These are phyloP conservation scores for Acrocyrtus sp. DNA, from an alignment of 2,888 invertebrate genomes.

Conservation along the genomic window DNA sequence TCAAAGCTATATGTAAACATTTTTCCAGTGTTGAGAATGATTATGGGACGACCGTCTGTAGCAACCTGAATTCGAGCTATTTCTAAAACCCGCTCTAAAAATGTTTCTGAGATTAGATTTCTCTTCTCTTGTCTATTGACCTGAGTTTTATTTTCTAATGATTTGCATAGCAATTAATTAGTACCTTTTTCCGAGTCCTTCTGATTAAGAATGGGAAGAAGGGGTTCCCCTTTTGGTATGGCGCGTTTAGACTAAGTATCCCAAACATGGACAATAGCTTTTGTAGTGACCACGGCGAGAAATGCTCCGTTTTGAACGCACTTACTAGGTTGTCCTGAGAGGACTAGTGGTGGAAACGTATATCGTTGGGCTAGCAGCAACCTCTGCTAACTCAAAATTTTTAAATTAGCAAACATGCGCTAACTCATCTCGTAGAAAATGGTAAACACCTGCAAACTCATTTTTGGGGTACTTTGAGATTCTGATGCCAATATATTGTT, in stretches of 20 bases:
- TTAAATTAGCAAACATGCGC: too few relatives aligned
- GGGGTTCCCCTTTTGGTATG: constrained; percentile 72
- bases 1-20: constrained; percentile 85
- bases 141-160: too few relatives aligned
- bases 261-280: constrained; percentile 72
- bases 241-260: constrained; percentile 71
- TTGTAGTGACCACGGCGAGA: constrained; percentile 71
- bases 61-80: constrained; percentile 47
- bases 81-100: constrained; percentile 44
- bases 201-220: constrained; percentile 67
- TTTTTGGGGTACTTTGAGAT: too few relatives aligned
- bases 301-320: constrained; percentile 69
- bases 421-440: too few relatives aligned
- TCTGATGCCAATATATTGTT: too few relatives aligned
- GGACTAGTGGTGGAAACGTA: constrained; percentile 70
- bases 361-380: too few relatives aligned
- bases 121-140: too few relatives aligned
- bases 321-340: constrained; percentile 73
- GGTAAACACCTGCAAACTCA: too few relatives aligned
- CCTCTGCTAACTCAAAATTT: too few relatives aligned
- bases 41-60: constrained; percentile 78
- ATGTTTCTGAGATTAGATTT: too few relatives aligned
- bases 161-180: too few relatives aligned
- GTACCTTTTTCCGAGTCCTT: constrained; percentile 53
- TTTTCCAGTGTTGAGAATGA: constrained; percentile 85